Evolutionary conservation across 2,888 invertebrate species (phyloP).

Genomic region (Volucella zonaria): DNA sequence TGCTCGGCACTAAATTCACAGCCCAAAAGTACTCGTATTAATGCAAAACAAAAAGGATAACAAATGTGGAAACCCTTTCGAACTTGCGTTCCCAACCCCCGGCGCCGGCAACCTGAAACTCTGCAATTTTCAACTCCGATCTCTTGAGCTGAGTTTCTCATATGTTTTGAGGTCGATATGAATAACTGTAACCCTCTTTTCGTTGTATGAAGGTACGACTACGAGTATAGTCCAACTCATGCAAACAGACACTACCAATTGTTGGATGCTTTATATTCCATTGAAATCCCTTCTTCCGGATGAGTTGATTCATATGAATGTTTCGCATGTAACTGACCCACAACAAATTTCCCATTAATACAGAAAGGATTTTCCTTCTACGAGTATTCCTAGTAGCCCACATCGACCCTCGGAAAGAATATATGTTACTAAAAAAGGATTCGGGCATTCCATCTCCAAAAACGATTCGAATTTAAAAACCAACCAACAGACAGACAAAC

Average conservation of each 20-base stretch:
- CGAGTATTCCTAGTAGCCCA: not conserved
- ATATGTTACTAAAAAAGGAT: slow-evolving; percentile 9
- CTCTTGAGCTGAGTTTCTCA: slow-evolving; percentile 17
- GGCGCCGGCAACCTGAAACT: too few species aligned
- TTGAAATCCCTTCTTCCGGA: slow-evolving; percentile 60
- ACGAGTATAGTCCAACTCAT: not conserved
- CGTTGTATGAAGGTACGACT: not conserved
- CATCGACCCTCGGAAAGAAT: not conserved
- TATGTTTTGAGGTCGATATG: not conserved
- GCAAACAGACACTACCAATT: not conserved
- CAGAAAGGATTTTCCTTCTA: slow-evolving; percentile 20
- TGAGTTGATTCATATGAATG: slow-evolving; percentile 58
- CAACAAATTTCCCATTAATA: slow-evolving; percentile 61
- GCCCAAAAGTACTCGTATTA: slow-evolving; percentile 37
- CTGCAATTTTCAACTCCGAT: slow-evolving; percentile 15
- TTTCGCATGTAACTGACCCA: slow-evolving; percentile 53
- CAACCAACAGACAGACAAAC: not conserved
- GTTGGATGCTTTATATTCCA: slow-evolving; percentile 30
- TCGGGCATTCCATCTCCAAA: not conserved
- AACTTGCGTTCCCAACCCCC: not conserved
- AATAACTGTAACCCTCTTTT: slow-evolving; percentile 34
- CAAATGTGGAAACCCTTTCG: not conserved
- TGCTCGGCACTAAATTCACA: slow-evolving; percentile 24
- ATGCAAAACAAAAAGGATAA: slow-evolving; percentile 48
- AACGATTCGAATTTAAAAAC: not conserved